phyloP scores from a whole-genome alignment of 2,113 vertebrate species.

The Phaethon lepturus region DNA sequence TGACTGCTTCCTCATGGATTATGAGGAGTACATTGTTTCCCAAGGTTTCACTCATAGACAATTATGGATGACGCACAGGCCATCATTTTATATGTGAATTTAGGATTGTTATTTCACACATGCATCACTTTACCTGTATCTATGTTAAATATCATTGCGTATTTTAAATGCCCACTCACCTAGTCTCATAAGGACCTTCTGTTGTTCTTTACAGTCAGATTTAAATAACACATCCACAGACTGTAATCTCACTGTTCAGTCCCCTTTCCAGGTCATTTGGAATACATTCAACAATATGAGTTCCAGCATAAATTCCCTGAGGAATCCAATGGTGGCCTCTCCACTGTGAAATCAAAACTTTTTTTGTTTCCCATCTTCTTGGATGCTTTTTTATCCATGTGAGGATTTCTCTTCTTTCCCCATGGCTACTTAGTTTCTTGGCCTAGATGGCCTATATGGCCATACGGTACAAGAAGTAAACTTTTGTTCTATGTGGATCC shows the following conservation, averaged over 20 bases:
- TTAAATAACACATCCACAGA: too few relatives aligned
- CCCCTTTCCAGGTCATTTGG: not conserved
- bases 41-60: not conserved
- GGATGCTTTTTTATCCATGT: accelerated
- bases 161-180: not conserved
- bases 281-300: not conserved
- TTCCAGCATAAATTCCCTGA: not conserved
- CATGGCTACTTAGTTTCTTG: not conserved
- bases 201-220: not conserved
- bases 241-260: not conserved
- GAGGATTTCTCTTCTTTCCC: not conserved
- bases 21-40: too few relatives aligned
- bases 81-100: not conserved
- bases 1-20: too few relatives aligned
- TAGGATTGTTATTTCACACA: not conserved
- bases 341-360: not conserved
- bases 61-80: not conserved
- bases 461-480: not conserved
- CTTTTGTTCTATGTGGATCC: not conserved
- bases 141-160: not conserved
- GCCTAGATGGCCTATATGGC: not conserved
- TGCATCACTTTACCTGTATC: not conserved
- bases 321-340: not conserved
- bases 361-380: not conserved
- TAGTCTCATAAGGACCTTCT: not conserved